phyloP scores from a whole-genome alignment of 2,113 vertebrate species.

The Parus major region DNA sequence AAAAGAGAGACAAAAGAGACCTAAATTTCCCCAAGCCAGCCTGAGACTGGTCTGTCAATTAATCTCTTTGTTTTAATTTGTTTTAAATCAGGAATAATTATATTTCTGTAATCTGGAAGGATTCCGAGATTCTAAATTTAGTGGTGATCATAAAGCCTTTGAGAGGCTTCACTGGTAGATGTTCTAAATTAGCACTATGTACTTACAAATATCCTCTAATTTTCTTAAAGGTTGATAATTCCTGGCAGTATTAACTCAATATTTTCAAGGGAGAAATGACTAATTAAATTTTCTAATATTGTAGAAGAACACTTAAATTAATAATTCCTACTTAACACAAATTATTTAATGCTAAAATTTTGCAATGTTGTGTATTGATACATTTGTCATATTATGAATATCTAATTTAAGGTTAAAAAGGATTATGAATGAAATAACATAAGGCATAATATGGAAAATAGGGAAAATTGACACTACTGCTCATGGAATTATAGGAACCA shows the following conservation, averaged over 20 bases:
- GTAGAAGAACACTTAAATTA: not conserved
- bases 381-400: not conserved
- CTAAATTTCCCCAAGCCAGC: not conserved
- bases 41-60: not conserved
- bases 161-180: not conserved
- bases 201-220: not conserved
- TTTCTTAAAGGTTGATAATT: constrained; percentile 13
- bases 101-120: not conserved
- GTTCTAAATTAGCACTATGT: not conserved
- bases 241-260: not conserved
- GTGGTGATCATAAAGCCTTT: not conserved
- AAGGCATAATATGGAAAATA: not conserved
- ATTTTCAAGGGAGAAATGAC: not conserved
- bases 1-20: not conserved
- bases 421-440: not conserved
- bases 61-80: not conserved
- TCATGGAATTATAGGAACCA: not conserved
- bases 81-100: not conserved
- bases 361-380: not conserved
- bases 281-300: constrained; percentile 21
- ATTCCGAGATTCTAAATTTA: not conserved
- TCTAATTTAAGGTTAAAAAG: not conserved
- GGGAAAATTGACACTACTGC: not conserved
- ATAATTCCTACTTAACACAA: not conserved
- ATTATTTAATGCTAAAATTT: not conserved